Evolutionary conservation across 2,797 vertebrate genomes (phyloP).

Genomic region (Peromyscus aztecus): DNA sequence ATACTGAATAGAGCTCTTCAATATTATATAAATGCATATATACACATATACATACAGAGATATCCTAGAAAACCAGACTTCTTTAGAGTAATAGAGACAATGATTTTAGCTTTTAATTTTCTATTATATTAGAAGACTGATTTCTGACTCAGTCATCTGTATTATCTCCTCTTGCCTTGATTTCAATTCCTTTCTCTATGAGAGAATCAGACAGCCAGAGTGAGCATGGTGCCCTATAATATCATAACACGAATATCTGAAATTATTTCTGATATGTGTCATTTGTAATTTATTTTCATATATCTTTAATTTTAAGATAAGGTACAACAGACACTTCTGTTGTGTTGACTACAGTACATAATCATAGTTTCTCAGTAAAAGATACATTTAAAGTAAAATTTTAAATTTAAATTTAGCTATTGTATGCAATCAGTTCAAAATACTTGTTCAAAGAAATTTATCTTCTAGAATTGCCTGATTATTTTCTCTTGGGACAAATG

Average conservation of each 20-base stretch:
- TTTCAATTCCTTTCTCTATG: neutral
- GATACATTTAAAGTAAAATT: neutral
- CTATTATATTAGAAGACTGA: neutral
- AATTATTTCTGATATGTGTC: neutral
- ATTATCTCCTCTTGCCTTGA: neutral
- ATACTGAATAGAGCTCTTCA: neutral
- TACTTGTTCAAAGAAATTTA: neutral
- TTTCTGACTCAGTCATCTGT: neutral
- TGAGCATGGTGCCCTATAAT: neutral
- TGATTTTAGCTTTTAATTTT: neutral
- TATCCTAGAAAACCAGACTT: neutral
- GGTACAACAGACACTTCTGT: neutral
- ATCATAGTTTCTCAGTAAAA: neutral
- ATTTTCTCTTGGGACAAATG: neutral
- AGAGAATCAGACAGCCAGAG: neutral
- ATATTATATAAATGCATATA: neutral
- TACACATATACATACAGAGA: neutral
- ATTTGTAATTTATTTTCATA: neutral
- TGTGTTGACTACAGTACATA: neutral
- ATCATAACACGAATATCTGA: neutral
- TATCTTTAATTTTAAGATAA: neutral
- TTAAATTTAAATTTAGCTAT: neutral
- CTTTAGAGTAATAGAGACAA: neutral
- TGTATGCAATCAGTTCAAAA: neutral
- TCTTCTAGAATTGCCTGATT: neutral